Percentiles rank a stretch among this genome's conserved stretches.
These are phyloP conservation scores for Pinna nobilis DNA, from an alignment of 1,140 invertebrate genomes.

Conservation along the genomic window DNA sequence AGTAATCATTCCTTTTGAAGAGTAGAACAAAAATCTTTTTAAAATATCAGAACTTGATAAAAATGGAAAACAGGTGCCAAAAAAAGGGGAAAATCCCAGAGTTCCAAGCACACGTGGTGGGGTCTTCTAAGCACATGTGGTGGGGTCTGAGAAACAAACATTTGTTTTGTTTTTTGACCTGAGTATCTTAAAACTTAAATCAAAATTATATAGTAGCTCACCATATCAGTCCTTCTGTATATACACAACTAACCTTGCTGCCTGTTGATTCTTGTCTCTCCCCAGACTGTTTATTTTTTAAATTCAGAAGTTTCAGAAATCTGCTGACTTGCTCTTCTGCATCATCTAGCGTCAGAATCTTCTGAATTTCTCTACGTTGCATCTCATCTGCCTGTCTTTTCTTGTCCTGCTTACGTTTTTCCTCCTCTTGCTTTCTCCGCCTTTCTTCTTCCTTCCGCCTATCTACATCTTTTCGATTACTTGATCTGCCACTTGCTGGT, in stretches of 20 bases:
- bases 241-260: background rate
- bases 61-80: too few species aligned
- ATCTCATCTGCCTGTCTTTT: slow-evolving; percentile 36
- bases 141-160: too few species aligned
- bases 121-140: too few species aligned
- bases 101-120: too few species aligned
- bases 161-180: too few species aligned
- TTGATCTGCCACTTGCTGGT: background rate
- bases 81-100: too few species aligned
- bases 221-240: too few species aligned
- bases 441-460: slow-evolving; percentile 19
- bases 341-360: slow-evolving; percentile 53
- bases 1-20: too few species aligned
- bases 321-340: slow-evolving; percentile 48
- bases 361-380: slow-evolving; percentile 45
- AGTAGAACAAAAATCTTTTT: too few species aligned
- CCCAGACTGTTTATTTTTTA: background rate
- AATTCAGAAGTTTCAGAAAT: slow-evolving; percentile 41
- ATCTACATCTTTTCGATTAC: slow-evolving; percentile 1
- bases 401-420: background rate
- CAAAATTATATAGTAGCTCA: too few species aligned
- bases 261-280: background rate
- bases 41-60: too few species aligned
- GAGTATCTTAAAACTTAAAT: too few species aligned
- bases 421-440: slow-evolving; percentile 31